phyloP scores from a whole-genome alignment of 2,113 vertebrate genomes.

The Chlorodrepanis virens region DNA sequence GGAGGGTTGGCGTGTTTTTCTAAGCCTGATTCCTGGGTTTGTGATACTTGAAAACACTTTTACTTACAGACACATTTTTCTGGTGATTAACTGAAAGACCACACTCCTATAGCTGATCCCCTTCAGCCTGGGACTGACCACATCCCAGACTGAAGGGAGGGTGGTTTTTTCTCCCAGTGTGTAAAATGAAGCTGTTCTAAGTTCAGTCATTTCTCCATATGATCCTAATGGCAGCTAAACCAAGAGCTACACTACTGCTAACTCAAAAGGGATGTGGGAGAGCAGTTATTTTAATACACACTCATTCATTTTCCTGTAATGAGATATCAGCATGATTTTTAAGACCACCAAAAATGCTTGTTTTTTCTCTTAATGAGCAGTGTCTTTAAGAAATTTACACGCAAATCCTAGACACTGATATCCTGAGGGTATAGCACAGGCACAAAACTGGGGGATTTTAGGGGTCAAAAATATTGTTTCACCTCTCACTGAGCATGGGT shows the following conservation, averaged over 20 bases:
- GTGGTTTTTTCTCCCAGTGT: not conserved
- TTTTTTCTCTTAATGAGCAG: constrained; percentile 37
- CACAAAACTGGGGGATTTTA: not conserved
- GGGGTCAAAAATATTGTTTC: not conserved
- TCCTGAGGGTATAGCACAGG: not conserved
- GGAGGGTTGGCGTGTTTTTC: not conserved
- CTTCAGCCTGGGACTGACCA: constrained; percentile 3
- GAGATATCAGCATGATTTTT: constrained; percentile 26
- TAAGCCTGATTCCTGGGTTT: not conserved
- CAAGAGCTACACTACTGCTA: constrained; percentile 15
- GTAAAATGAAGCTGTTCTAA: constrained; percentile 2
- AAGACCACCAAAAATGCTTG: constrained; percentile 25
- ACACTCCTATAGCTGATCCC: not conserved
- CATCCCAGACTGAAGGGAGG: not conserved
- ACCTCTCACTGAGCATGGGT: not conserved
- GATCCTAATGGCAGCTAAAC: constrained; percentile 43
- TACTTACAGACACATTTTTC: not conserved
- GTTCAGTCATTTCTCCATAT: not conserved
- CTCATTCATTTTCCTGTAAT: constrained; percentile 56
- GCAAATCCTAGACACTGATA: not conserved
- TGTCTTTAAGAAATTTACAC: constrained; percentile 51
- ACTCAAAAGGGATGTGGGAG: constrained; percentile 52
- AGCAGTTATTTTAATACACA: constrained; percentile 36
- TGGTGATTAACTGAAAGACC: constrained; percentile 3
- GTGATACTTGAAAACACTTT: constrained; percentile 33